These are phyloP conservation scores for Hyperoplus lanceolatus DNA, from an alignment of 2,797 vertebrate genomes.

Conservation along the genomic window DNA sequence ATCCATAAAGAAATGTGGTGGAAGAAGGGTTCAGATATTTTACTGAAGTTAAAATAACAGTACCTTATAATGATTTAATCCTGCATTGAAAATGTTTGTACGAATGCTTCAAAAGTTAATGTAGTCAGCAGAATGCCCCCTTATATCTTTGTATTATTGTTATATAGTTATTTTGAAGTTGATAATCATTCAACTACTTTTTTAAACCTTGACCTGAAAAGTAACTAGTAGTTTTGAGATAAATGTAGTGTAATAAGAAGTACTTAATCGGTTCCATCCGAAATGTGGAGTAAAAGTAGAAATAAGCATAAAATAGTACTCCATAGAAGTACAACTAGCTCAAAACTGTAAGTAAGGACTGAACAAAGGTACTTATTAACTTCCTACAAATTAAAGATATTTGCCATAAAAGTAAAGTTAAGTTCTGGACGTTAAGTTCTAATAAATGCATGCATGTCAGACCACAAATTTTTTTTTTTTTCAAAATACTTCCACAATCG, in stretches of 20 bases:
- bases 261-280: not conserved
- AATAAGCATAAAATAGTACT: not conserved
- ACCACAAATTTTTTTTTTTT: conserved; percentile 48
- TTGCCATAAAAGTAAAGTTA: no score
- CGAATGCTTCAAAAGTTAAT: not conserved
- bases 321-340: not conserved
- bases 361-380: not conserved
- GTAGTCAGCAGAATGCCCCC: not conserved
- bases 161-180: no score
- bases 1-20: not conserved
- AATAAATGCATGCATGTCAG: not conserved
- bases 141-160: not conserved
- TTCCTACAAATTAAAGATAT: not conserved
- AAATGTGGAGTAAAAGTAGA: not conserved
- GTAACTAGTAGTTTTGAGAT: not conserved
- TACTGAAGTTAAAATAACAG: no score
- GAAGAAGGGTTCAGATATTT: not conserved
- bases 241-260: not conserved
- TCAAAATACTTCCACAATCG: conserved; percentile 40
- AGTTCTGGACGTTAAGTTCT: not conserved
- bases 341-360: not conserved
- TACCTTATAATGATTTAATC: not conserved
- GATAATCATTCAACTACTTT: no score
- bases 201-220: not conserved
- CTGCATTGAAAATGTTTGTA: no score